phyloP scores from a whole-genome alignment of 2,113 vertebrate genomes.

The Formicarius rufipectus region DNA sequence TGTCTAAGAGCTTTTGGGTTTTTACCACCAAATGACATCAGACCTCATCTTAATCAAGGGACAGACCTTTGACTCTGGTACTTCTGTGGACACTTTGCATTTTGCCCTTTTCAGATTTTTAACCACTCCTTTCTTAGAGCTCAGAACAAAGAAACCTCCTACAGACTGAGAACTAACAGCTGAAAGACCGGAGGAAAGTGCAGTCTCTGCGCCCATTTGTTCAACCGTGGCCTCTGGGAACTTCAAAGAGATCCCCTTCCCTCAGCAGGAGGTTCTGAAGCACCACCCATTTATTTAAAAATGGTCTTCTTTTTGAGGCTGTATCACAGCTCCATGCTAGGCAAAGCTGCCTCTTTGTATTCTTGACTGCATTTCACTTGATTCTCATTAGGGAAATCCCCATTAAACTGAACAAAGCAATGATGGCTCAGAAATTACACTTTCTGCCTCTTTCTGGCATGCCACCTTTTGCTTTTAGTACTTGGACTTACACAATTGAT shows the following conservation, averaged over 20 bases:
- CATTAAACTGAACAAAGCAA: not conserved
- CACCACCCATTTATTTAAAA: not conserved
- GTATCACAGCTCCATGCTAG: not conserved
- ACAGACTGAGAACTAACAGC: not conserved
- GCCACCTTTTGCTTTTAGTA: not conserved
- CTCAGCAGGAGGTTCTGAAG: not conserved
- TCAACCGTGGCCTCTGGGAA: not conserved
- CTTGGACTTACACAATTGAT: not conserved
- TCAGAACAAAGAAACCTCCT: not conserved
- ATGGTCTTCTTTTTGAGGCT: not conserved
- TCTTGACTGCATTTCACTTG: not conserved
- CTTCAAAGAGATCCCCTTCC: not conserved
- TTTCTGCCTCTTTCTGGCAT: not conserved
- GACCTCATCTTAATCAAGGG: not conserved
- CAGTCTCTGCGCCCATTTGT: not conserved
- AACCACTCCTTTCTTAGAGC: not conserved
- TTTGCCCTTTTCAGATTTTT: not conserved
- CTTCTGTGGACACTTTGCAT: not conserved
- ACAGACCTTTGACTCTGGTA: not conserved
- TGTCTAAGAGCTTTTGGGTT: not conserved
- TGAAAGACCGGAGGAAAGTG: not conserved
- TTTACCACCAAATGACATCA: not conserved
- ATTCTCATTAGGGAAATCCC: not conserved
- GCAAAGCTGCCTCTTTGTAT: not conserved
- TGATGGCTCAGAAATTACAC: not conserved